Base-by-base conservation (phyloP, 1,140 invertebrate species). In the Bombus turneri region DNA sequence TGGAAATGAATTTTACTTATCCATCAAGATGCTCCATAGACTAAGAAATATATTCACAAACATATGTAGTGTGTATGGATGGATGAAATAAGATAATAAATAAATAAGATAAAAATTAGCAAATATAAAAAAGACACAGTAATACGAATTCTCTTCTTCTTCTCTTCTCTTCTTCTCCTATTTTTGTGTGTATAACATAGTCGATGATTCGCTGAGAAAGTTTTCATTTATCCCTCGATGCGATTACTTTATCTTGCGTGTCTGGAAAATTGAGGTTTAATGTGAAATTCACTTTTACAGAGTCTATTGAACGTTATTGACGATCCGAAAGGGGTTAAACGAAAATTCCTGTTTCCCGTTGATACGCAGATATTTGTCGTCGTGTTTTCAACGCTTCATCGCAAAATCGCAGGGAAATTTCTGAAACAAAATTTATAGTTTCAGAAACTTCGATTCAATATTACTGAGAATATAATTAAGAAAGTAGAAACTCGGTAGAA, bases 291-390 rank as follows among this genome's bases (percentile, higher is more conserved):
- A 74, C 18, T 74, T 41, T 47, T 53, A 34, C 41, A 25, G 41
- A 74, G 18, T 74, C n/a, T 9, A 34, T 47, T 74, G 41, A 74
- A 53, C 41, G n/a, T 39, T 71, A 39, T 39, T 10, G 37, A 10
- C 22, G 37, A 71, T 28, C 28, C 37, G 68, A 71, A 39, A 71
- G 10, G 37, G 25, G 68, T 39, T 71, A 25, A 71, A 71, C 68
- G 68, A 71, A 71, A 71, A 71, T 71, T 39, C 68, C 25, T 39
- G 68, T 69, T 39, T 39, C 25, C 3, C 68, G 34, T 71, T 1
- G 68, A 13, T 71, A 71, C 25, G 68, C 22, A n/a, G 72, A 74
- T 47, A 74, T 74, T 74, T 53, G 41, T 34, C 68, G 68, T 22
- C 1, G 0, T 4, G 68, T 22, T 39, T 39, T 71, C 68, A 39